Percentiles rank a stretch among this genome's conserved stretches.
phyloP scores from a whole-genome alignment of 2,888 invertebrate species.

The Loripinus fragilis region DNA sequence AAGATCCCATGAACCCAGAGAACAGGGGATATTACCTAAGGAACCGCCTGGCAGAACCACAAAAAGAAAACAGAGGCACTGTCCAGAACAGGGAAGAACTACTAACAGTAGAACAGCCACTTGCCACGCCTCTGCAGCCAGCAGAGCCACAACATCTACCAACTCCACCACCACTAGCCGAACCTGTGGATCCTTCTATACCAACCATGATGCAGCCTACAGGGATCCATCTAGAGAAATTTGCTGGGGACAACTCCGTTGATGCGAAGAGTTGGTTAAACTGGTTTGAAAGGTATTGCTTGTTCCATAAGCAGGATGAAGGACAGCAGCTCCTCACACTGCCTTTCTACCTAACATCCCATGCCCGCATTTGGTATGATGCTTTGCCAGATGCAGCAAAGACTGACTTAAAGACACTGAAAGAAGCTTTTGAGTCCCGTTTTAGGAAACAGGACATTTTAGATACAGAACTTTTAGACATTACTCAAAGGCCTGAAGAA shows the following conservation, averaged over 20 bases:
- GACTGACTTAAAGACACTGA: neutral
- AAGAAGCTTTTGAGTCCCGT: neutral
- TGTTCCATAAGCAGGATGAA: neutral
- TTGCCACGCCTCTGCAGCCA: neutral
- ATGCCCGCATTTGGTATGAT: neutral
- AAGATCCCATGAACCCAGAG: neutral
- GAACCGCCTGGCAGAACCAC: neutral
- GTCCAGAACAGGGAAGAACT: neutral
- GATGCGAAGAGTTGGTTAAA: neutral
- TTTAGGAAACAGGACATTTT: neutral
- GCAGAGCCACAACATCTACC: neutral
- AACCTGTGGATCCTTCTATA: neutral
- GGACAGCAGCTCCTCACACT: neutral
- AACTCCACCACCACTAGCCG: neutral
- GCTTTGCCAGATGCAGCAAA: neutral
- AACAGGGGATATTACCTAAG: neutral
- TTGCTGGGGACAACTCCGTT: neutral
- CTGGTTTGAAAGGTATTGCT: neutral
- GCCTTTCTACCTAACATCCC: neutral
- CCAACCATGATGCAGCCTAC: neutral
- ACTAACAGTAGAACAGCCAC: neutral
- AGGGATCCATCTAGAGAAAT: neutral
- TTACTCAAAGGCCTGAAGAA: conserved; percentile 1
- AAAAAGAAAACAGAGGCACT: neutral
- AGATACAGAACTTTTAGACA: neutral